Evolutionary conservation across 2,797 vertebrate genomes (phyloP), one percentile per base, ranked within the genome.

Genomic region (Acanthis flammea): DNA sequence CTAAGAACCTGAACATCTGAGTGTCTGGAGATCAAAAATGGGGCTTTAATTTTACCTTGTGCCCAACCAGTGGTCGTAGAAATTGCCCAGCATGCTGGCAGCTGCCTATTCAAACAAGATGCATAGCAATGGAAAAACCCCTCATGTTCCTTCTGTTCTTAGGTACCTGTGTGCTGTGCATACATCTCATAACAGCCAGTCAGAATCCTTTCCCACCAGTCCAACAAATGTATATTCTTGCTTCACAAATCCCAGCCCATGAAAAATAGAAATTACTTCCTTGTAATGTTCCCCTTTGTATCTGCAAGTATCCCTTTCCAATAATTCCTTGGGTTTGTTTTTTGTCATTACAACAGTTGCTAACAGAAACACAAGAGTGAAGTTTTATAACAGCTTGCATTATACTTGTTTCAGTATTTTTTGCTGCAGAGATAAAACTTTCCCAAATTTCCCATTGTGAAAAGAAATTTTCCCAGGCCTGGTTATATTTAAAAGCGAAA

Each of bases 391-490:
- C 35, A 72, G 18, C 48, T 74, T 74, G 42, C 19, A 11, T 72
- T 80, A 21, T 48, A 41, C 7, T 66, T 65, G 6, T 41, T 77
- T 58, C 0, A 3, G 17, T 15, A 4, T 10, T 31, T 54, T 41
- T 67, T 81, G 41, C n/a, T 5, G 7, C 12, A 44, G 14, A 77
- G n/a, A 62, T 48, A 53, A 12, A 75, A 60, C 41, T 92, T 93
- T 48, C 35, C 27, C 45, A 74, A 86, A 70, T 71, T 77, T 81
- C n/a, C 12, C 21, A 41, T 74, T 80, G 61, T 51, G 45, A 91
- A 44, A 55, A 94, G 4, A 88, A 88, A 62, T 33, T 91, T 93
- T 95, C 91, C 92, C 88, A 89, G 85, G 89, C 89, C 68, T 76
- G 27, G 33, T 75, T 92, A 75, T 92, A 82, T 80, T 80, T 78